Base-by-base conservation (phyloP, 2,888 invertebrate species). In the Aphidoletes aphidimyza region DNA sequence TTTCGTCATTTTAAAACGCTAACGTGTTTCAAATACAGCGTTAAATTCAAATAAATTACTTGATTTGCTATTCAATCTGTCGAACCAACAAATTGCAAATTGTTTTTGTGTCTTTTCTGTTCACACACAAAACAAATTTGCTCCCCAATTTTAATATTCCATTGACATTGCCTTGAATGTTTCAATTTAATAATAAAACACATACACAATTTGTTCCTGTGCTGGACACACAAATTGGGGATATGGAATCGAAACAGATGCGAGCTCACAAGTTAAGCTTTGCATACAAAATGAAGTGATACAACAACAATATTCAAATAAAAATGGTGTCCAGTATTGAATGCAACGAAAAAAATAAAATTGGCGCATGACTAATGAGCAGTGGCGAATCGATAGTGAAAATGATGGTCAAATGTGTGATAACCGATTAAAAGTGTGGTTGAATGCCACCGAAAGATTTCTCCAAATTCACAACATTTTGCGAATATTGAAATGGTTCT, bases 281-380 rank as follows among this genome's bases (percentile, higher is more conserved):
- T 54, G 54, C 54, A 54, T 54, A 54, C 19, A n/a, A n/a, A 54
- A 54, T 54, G 26, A 54, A 54, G 26, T 54, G 54, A 54, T 42
- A 9, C 8, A 42, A 42, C 11, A 42, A 9, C 42, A 11, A 6
- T 6, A 42, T 49, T 49, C 17, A 19, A 49, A 49, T 49, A 11
- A 8, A 49, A 22, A 22, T 54, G 6, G 54, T n/a, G n/a, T n/a
- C n/a, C n/a, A n/a, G n/a, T n/a, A 54, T 54, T 8, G 22, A 26
- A 26, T 54, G 26, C 54, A 54, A 49, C 2, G 22, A 26, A 22
- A 22, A 22, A 17, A 17, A 11, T 49, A 17, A 17, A 11, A 17
- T 19, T 49, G 9, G 54, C 3, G 47, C 19, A 47, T 47, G 11
- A 47, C n/a, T n/a, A n/a, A n/a, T n/a, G n/a, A n/a, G n/a, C n/a